Evolutionary conservation across 2,797 vertebrate genomes (phyloP), one percentile per base, ranked within the genome.

Genomic region (Gouania willdenowi): DNA sequence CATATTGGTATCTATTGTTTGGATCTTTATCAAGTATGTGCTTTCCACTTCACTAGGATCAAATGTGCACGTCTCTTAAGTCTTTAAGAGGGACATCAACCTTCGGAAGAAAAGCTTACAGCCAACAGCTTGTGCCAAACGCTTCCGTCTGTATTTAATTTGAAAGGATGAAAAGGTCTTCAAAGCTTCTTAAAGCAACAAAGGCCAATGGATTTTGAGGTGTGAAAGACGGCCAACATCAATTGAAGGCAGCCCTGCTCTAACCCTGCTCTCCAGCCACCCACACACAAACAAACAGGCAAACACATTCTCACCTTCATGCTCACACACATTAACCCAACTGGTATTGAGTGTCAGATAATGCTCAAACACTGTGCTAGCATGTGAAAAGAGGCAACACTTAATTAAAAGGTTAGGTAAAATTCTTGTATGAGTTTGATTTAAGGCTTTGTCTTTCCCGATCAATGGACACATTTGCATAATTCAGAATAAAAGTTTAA

Each of bases 161-260:
- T 70, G 47, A 31, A 46, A 44, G 37, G 53, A 69, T 54, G 16
- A 64, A 56, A 41, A 65, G 44, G 41, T 39, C 35, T 73, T 55
- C 44, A 48, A 67, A 81, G 69, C 55, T 40, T 63, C 62, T 66
- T 61, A 53, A 58, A 47, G 68, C 41, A 75, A 53, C 55, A 76
- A 63, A 70, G 55, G 31, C 37, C 23, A 7, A n/a, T 35, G 46
- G 37, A 71, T 73, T 49, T 45, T 2, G 3, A 33, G 41, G 39
- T 43, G 29, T 33, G 9, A 18, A n/a, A 49, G 46, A 49, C 9
- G 3, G 51, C 51, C 54, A 62, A 9, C 52, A 62, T 66, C 59
- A 66, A 56, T 39, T 52, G 50, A 66, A 31, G 24, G 26, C 48
- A 27, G 34, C 61, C 55, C 17, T 13, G 29, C 26, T 31, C 54